Evolutionary conservation across 1,140 invertebrate species (phyloP).

Genomic region (Adoxophyes honmai): DNA sequence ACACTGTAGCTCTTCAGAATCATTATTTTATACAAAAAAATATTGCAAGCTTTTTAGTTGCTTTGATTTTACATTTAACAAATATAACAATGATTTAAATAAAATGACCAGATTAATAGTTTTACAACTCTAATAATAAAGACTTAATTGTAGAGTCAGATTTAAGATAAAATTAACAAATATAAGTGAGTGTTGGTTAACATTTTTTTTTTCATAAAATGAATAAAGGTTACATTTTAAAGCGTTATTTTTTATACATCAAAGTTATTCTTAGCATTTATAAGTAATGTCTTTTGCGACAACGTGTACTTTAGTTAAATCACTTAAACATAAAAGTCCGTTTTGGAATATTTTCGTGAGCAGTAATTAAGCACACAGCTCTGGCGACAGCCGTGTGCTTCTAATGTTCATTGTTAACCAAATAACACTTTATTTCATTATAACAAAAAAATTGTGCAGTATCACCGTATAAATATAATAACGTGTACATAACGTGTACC

Average conservation of each 20-base stretch:
- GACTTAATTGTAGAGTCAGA: conserved; percentile 69
- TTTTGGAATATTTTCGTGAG: conserved; percentile 53
- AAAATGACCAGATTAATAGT: conserved; percentile 76
- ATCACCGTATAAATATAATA: conserved; percentile 55
- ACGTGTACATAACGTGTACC: conserved; percentile 42
- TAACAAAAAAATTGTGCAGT: conserved; percentile 60
- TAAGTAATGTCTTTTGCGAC: conserved; percentile 70
- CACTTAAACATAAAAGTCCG: conserved; percentile 55
- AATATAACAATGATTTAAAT: conserved; percentile 73
- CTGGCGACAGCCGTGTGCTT: conserved; percentile 51
- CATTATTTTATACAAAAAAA: conserved; percentile 71
- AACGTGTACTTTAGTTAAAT: conserved; percentile 64
- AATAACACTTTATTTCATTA: conserved; percentile 37
- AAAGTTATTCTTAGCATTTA: conserved; percentile 66
- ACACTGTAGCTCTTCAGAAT: conserved; percentile 63
- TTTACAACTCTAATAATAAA: conserved; percentile 69
- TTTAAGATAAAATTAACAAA: conserved; percentile 71
- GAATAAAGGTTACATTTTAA: conserved; percentile 70
- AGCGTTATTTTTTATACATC: conserved; percentile 64
- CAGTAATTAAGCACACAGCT: conserved; percentile 36
- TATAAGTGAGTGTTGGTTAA: conserved; percentile 73
- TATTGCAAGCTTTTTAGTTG: conserved; percentile 70
- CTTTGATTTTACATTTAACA: conserved; percentile 69
- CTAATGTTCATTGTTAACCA: conserved; percentile 17
- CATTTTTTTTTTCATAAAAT: conserved; percentile 51